A percentile compares a stretch with the other conserved stretches of the same genome.
phyloP scores from a whole-genome alignment of 1,140 invertebrate species.

The Bradynema listronoti region DNA sequence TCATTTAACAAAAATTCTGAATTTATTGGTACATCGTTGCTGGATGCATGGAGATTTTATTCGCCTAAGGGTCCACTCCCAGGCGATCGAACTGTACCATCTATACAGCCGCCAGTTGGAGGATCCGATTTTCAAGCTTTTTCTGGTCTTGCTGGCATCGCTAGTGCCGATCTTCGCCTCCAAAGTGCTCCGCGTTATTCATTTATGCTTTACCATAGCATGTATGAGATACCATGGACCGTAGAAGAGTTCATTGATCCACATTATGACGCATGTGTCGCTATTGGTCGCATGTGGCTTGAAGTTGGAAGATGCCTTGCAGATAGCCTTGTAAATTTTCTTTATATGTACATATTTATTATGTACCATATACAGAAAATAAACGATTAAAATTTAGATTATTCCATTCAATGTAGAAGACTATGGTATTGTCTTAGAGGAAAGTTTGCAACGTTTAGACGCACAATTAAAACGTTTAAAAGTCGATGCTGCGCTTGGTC shows the following conservation, averaged over 20 bases:
- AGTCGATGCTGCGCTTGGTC: slow-evolving; percentile 23
- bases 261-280: slow-evolving; percentile 16
- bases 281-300: slow-evolving; percentile 46
- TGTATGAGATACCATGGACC: slow-evolving; percentile 26
- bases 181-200: slow-evolving; percentile 38
- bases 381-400: slow-evolving; percentile 20
- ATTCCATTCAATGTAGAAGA: slow-evolving; percentile 46
- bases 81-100: slow-evolving; percentile 36
- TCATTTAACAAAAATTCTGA: slow-evolving; percentile 20
- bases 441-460: slow-evolving; percentile 22
- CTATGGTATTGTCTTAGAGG: slow-evolving; percentile 29
- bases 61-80: slow-evolving; percentile 31
- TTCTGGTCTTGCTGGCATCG: slow-evolving; percentile 37
- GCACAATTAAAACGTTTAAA: slow-evolving; percentile 30
- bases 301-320: slow-evolving; percentile 35
- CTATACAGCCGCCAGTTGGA: slow-evolving; percentile 25
- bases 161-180: slow-evolving; percentile 36
- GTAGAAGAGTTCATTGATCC: slow-evolving; percentile 32
- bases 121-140: slow-evolving; percentile 50
- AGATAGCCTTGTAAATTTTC: slow-evolving; percentile 38
- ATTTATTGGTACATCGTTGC: slow-evolving; percentile 32
- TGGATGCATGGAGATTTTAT: slow-evolving; percentile 49
- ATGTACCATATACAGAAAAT: too few relatives aligned
- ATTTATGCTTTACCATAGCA: slow-evolving; percentile 48
- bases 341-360: background rate